Evolutionary conservation across 2,888 invertebrate genomes (phyloP).

Genomic region (Scaptomyza cyrtandrae): DNA sequence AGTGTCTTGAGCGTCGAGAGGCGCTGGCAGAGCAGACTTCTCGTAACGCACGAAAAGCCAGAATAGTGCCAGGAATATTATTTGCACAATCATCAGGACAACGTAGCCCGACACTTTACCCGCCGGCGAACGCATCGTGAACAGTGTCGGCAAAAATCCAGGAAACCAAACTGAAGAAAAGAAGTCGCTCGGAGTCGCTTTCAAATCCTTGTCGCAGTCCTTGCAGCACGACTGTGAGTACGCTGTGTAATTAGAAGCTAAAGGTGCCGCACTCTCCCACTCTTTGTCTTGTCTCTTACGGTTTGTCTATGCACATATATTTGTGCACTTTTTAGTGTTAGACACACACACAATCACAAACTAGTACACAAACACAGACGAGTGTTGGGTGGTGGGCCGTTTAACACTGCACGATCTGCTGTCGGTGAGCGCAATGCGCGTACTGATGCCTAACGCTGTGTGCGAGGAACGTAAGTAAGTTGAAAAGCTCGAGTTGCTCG

Average conservation of each 20-base stretch:
- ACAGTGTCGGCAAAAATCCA: slow-evolving; percentile 7
- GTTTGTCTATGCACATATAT: slow-evolving; percentile 39
- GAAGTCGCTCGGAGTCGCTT: slow-evolving; percentile 23
- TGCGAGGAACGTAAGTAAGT: slow-evolving; percentile 74
- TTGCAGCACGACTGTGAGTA: slow-evolving; percentile 70
- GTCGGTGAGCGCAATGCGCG: slow-evolving; percentile 70
- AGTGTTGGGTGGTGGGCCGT: neutral
- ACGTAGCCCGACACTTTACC: slow-evolving; percentile 84
- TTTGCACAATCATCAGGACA: slow-evolving; percentile 85
- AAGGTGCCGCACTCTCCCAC: slow-evolving; percentile 41
- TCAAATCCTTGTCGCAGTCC: slow-evolving; percentile 62
- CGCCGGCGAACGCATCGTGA: slow-evolving; percentile 82
- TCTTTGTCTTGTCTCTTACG: neutral
- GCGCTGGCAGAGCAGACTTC: slow-evolving; percentile 80
- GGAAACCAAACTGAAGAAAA: slow-evolving; percentile 7
- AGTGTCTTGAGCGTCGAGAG: slow-evolving; percentile 70
- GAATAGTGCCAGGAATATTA: slow-evolving; percentile 85
- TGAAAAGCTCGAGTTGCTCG: slow-evolving; percentile 32
- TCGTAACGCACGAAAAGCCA: slow-evolving; percentile 85
- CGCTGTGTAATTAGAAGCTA: slow-evolving; percentile 57
- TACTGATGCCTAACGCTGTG: slow-evolving; percentile 63
- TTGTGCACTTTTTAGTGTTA: slow-evolving; percentile 43
- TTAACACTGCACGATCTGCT: slow-evolving; percentile 57
- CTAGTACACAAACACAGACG: slow-evolving; percentile 4
- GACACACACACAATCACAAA: slow-evolving; percentile 4